phyloP scores from a whole-genome alignment of 2,888 invertebrate species.

The Geotrupes spiniger region DNA sequence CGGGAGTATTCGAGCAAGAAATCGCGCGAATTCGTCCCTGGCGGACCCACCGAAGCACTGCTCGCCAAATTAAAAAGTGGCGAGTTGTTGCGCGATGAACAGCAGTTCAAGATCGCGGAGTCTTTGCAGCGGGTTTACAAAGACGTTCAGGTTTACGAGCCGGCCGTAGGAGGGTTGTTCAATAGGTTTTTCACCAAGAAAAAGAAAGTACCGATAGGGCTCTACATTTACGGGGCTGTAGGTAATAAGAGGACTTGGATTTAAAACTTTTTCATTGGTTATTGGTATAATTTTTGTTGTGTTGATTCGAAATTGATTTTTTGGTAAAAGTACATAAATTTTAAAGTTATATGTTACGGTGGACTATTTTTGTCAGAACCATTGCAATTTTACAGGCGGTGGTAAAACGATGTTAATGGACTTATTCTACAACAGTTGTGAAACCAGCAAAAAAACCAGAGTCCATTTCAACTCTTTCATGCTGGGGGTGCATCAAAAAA shows the following conservation, averaged over 20 bases:
- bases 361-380: no score
- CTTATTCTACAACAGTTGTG: constrained; percentile 82
- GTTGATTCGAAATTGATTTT: no score
- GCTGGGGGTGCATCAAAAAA: constrained; percentile 89
- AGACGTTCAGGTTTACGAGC: constrained; percentile 60
- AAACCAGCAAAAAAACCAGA: constrained; percentile 66
- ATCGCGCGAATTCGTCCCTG: background rate
- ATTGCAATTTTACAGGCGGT: constrained; percentile 60
- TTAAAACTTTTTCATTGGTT: no score
- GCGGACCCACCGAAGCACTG: constrained; percentile 22
- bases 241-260: no score
- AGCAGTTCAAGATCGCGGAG: constrained; percentile 69
- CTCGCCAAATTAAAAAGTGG: constrained; percentile 56
- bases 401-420: constrained; percentile 99
- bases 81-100: constrained; percentile 63
- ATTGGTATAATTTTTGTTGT: no score
- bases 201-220: constrained; percentile 63
- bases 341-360: no score
- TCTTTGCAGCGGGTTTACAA: constrained; percentile 69
- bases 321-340: no score
- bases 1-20: no score
- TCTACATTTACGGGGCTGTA: constrained; percentile 88
- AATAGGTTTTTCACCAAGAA: constrained; percentile 37
- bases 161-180: constrained; percentile 51
- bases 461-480: constrained; percentile 98